Evolutionary conservation across 2,113 vertebrate genomes (phyloP), one percentile per base, ranked within the genome.

Genomic region (Paramisgurnus dabryanus): DNA sequence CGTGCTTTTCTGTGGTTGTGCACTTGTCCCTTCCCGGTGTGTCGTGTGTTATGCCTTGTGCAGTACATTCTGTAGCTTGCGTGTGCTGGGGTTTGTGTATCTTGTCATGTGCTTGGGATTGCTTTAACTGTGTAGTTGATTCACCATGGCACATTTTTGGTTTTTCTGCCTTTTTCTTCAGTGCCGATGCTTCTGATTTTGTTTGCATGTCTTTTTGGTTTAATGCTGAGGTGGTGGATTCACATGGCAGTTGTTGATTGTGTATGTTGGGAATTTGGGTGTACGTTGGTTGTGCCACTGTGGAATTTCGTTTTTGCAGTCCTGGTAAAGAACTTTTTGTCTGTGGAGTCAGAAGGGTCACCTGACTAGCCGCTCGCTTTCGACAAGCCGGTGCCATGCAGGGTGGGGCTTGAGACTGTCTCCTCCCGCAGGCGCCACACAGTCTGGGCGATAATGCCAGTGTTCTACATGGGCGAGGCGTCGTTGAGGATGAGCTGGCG

Each of bases 371-470:
- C 0, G 78, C 83, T 80, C 75, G 88, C 80, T 88, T 89, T 41
- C 89, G 90, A 81, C 93, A 93, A 45, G 91, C 87, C 0, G 88
- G 41, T 2, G 82, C 88, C 39, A 89, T 91, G 88, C 91, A 92
- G 2, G 87, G 87, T 4, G 90, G 85, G 15, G 89, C 83, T 84
- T 92, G 92, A 0, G 90, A 89, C 41, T 91, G 88, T 66, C 87
- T 91, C 71, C 91, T 86, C 53, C 91, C 91, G 72, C 92, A 93
- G 12, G 90, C 90, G 18, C 40, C 83, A 64, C 93, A 94, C 15
- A 91, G 85, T 9, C 83, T 89, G 1, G 89, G 81, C 0, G 90
- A 87, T 41, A 81, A 76, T 0, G 86, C 58, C 80, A 80, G 85
- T 64, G 85, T 7, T 5, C 87, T 85, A 49, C 92, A 91, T 43